Percentiles rank a stretch among this genome's conserved stretches.
phyloP scores from a whole-genome alignment of 2,888 invertebrate species.

The Pammene fasciana region DNA sequence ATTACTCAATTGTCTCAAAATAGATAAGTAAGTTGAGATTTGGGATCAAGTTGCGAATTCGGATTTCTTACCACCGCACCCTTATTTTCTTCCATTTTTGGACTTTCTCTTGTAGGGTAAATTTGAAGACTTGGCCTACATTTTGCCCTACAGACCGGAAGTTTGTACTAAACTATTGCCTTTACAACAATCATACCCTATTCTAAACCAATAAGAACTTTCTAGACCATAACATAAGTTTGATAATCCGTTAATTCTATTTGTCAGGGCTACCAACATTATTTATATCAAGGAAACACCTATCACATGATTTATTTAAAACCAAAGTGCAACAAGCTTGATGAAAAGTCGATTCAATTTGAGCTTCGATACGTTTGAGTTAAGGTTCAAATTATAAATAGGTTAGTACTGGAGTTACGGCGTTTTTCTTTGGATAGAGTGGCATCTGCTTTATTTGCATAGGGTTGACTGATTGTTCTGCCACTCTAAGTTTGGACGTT shows the following conservation, averaged over 20 bases:
- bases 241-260: not conserved
- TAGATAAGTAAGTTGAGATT: no score
- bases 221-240: not conserved
- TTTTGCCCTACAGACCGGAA: not conserved
- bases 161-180: not conserved
- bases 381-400: conserved; percentile 6
- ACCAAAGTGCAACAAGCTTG: not conserved
- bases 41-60: no score
- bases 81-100: no score
- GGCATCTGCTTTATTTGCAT: conserved; percentile 71
- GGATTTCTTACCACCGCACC: no score
- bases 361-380: not conserved
- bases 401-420: not conserved
- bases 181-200: not conserved
- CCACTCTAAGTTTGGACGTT: conserved; percentile 48
- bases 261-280: conserved; percentile 9
- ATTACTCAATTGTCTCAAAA: no score
- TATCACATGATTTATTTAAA: conserved; percentile 12
- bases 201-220: not conserved
- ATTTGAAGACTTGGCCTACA: not conserved
- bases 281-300: conserved; percentile 32
- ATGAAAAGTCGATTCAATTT: not conserved
- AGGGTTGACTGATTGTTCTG: conserved; percentile 70
- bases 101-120: no score
- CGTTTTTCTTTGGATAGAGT: conserved; percentile 1